A percentile compares a stretch with the other conserved stretches of the same genome.
Conservation (phyloP, 2,113 vertebrate genomes). For the Sula dactylatra region DNA sequence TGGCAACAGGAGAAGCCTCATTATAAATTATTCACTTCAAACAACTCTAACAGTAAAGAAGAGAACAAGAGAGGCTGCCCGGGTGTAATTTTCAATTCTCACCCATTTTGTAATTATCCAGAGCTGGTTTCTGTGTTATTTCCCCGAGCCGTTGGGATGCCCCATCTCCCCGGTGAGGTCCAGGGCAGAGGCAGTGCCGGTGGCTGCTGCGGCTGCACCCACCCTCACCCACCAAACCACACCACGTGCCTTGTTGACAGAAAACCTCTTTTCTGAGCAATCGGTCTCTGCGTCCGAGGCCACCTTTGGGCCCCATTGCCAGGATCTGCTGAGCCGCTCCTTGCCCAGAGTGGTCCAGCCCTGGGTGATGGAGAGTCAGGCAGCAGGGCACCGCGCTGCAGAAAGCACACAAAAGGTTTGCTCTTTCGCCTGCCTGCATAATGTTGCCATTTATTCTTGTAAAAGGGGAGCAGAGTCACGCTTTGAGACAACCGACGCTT, state of each 20-base stretch:
- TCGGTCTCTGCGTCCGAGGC: accelerated
- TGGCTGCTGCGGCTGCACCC: not conserved
- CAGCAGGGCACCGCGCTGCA: not conserved
- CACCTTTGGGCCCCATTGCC: not conserved
- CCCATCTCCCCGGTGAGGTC: accelerated
- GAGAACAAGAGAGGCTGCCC: not conserved
- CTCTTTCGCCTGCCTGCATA: not conserved
- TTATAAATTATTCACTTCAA: not conserved
- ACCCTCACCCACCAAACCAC: not conserved
- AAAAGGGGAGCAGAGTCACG: not conserved
- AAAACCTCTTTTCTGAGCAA: not conserved
- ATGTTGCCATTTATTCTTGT: not conserved
- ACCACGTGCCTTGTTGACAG: accelerated
- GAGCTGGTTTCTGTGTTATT: not conserved
- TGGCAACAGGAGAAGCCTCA: not conserved
- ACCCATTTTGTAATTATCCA: not conserved
- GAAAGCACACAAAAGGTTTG: accelerated
- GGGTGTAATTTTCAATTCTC: not conserved
- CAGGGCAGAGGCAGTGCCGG: not conserved
- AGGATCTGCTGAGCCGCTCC: not conserved
- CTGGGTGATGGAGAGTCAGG: not conserved
- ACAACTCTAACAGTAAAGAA: not conserved
- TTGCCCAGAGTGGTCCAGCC: not conserved
- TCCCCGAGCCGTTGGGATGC: not conserved
- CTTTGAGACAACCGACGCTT: not conserved